These are phyloP conservation scores for Melanotaenia trifasciata DNA, from an alignment of 2,797 vertebrate species.

Conservation along the genomic window DNA sequence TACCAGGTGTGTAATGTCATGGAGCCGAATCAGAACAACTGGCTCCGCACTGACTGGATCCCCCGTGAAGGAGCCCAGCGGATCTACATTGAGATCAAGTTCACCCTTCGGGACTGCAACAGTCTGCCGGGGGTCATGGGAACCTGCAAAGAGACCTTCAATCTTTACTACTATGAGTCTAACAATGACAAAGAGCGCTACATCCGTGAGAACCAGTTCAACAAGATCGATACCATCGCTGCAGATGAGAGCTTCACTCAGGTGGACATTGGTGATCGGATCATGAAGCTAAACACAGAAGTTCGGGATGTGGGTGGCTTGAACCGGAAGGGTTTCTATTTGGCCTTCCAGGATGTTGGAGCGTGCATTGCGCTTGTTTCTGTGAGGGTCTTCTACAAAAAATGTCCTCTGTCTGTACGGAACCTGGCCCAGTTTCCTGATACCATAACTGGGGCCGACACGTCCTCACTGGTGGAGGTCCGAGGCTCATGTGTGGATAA, in stretches of 20 bases:
- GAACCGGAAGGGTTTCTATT: constrained; percentile 93
- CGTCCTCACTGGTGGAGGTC: constrained; percentile 96
- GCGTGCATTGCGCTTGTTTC: constrained; percentile 97
- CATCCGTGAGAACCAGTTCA: constrained; percentile 93
- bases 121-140: constrained; percentile 97
- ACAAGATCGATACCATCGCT: constrained; percentile 96
- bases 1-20: constrained; percentile 99
- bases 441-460: constrained; percentile 94
- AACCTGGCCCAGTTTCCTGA: constrained; percentile 97
- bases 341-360: constrained; percentile 97
- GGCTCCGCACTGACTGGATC: constrained; percentile 98
- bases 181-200: constrained; percentile 94
- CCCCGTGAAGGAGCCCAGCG: constrained; percentile 92
- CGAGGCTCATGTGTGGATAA: constrained; percentile 97
- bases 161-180: constrained; percentile 96
- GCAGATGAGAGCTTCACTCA: constrained; percentile 99
- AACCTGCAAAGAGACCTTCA: constrained; percentile 99
- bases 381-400: constrained; percentile 96
- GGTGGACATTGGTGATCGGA: constrained; percentile 96
- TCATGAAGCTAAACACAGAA: constrained; percentile 98
- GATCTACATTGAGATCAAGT: constrained; percentile 97
- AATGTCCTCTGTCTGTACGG: constrained; percentile 92
- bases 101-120: constrained; percentile 97
- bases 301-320: constrained; percentile 93
- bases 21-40: constrained; percentile 97